Evolutionary conservation across 2,888 invertebrate species (phyloP), one percentile per base, ranked within the genome.

Genomic region (Eurytoma adleriae): DNA sequence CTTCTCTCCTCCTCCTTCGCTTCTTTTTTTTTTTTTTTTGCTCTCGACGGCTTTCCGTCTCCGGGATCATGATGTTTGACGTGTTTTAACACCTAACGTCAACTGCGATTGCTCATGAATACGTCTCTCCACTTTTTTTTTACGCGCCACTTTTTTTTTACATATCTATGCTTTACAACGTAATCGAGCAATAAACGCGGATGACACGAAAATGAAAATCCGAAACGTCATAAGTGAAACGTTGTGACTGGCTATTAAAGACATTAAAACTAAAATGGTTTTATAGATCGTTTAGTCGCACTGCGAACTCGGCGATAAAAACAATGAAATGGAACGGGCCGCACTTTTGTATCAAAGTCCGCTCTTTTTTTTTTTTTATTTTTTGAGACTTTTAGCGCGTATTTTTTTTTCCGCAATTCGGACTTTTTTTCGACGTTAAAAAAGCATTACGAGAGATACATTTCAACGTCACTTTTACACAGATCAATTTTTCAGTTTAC

Each of bases 401-500:
- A 69, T 68, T 76, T 76, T 76, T 76, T 76, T 69, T 67, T 67
- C 40, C 40, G 0, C 54, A 57, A 61, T 76, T 67, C 68, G 24
- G n/a, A 68, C 72, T 5, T 50, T 75, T 72, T 74, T 71, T 40
- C 20, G 48, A 7, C 56, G 57, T 70, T 74, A 64, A 57, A 69
- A 54, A 61, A 75, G 67, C 52, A 40, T 79, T 66, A 67, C 64
- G 59, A n/a, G 10, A 18, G 59, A 10, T 72, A 54, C 57, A 59
- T 78, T 78, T 68, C 72, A 62, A 59, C 59, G 52, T 24, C 57
- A 69, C 57, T 74, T 73, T 79, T 62, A 79, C 57, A 70, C 69
- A 57, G 64, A 79, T 74, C 62, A 74, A 76, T 74, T 79, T 79
- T 68, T 64, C 40, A 69, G 20, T 61, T 69, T 61, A 74, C 57